These are phyloP conservation scores for Lathamus discolor DNA, from an alignment of 2,113 vertebrate genomes.

Conservation along the genomic window DNA sequence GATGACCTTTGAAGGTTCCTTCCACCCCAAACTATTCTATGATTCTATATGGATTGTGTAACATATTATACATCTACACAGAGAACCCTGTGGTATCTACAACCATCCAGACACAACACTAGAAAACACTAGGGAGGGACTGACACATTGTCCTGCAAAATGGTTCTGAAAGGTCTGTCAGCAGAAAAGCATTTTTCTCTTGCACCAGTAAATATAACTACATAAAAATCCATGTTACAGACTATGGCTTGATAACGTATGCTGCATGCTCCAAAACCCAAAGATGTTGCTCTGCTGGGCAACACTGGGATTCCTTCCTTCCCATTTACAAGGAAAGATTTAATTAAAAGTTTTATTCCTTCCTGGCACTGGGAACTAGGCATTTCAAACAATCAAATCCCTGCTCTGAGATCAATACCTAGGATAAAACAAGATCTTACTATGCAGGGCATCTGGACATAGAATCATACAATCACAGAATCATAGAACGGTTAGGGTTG, in stretches of 20 bases:
- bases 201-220: neutral
- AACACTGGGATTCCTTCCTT: neutral
- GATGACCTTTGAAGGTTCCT: neutral
- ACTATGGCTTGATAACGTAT: fast-evolving
- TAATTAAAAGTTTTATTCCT: neutral
- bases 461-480: neutral
- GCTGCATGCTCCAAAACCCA: neutral
- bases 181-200: neutral
- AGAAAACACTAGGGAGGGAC: neutral
- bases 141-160: neutral
- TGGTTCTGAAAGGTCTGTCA: neutral
- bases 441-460: neutral
- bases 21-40: neutral
- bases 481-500: neutral
- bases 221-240: fast-evolving
- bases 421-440: neutral
- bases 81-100: neutral
- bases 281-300: neutral
- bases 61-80: neutral
- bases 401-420: neutral
- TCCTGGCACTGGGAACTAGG: neutral
- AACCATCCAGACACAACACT: neutral
- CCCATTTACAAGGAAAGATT: neutral
- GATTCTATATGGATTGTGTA: neutral
- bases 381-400: neutral